phyloP scores from a whole-genome alignment of 2,113 vertebrate genomes.

The Sinocyclocheilus anshuiensis region DNA sequence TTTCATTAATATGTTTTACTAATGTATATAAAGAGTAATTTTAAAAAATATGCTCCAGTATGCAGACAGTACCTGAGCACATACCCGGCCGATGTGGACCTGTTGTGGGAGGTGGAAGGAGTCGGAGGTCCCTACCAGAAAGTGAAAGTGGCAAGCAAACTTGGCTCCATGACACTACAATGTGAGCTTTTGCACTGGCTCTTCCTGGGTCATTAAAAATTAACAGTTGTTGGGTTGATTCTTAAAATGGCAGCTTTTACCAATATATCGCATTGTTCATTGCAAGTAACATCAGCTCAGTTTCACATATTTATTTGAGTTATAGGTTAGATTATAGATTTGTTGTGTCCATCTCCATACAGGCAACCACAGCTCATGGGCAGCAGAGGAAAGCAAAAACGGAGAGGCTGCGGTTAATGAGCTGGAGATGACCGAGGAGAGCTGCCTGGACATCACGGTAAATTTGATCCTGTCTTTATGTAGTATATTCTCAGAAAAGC shows the following conservation, averaged over 20 bases:
- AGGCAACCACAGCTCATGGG: slow-evolving; percentile 28
- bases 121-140: slow-evolving; percentile 80
- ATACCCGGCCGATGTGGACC: slow-evolving; percentile 79
- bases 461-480: not conserved
- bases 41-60: not conserved
- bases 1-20: not conserved
- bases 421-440: slow-evolving; percentile 16
- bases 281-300: not conserved
- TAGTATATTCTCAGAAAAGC: not conserved
- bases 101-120: slow-evolving; percentile 87
- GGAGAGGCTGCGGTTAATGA: slow-evolving; percentile 33
- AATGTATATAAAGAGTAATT: not conserved
- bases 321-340: not conserved
- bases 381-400: slow-evolving; percentile 20
- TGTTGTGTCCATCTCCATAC: slow-evolving; percentile 11
- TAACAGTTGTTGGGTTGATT: not conserved
- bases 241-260: not conserved
- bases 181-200: slow-evolving; percentile 19
- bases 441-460: slow-evolving; percentile 46
- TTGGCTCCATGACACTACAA: not conserved
- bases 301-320: slow-evolving; percentile 3
- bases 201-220: not conserved
- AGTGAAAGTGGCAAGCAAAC: slow-evolving; percentile 69
- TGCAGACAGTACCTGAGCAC: slow-evolving; percentile 83
- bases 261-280: not conserved